Conservation (phyloP, 1,140 invertebrate species). For the Hirudo medicinalis region DNA sequence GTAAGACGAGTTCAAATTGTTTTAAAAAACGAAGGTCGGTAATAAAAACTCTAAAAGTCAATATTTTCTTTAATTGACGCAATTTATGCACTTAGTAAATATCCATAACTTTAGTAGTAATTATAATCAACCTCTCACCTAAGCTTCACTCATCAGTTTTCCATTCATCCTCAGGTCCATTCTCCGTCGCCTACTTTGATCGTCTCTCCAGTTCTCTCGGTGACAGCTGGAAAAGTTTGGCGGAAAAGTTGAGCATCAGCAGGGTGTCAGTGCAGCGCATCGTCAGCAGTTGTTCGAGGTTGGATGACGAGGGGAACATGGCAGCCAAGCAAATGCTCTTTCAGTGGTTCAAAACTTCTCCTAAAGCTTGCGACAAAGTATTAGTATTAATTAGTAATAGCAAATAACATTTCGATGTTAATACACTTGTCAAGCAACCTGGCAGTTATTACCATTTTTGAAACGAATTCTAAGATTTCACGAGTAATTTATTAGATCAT, state of each 20-base stretch:
- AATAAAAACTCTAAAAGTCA: neutral
- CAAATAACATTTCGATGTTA: too few relatives aligned
- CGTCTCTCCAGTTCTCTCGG: neutral
- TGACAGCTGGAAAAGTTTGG: neutral
- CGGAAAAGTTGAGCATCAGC: conserved; percentile 7
- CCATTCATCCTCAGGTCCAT: neutral
- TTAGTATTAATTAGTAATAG: too few relatives aligned
- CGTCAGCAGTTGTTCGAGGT: neutral
- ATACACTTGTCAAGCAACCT: too few relatives aligned
- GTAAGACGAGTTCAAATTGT: neutral
- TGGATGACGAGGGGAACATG: conserved; percentile 1
- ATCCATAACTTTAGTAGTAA: too few relatives aligned
- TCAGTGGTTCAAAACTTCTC: conserved; percentile 10
- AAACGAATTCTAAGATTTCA: too few relatives aligned
- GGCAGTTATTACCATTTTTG: too few relatives aligned
- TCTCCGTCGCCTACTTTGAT: neutral
- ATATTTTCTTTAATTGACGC: too few relatives aligned
- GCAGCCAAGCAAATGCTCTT: conserved; percentile 11
- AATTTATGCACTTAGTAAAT: too few relatives aligned
- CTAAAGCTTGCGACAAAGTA: conserved; percentile 1
- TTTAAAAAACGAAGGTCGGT: neutral
- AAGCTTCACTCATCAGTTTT: too few relatives aligned
- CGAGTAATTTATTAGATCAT: too few relatives aligned
- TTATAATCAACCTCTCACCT: too few relatives aligned
- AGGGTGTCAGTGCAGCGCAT: conserved; percentile 3